Evolutionary conservation across 2,888 invertebrate species (phyloP).

Genomic region (Lycaena phlaeas): DNA sequence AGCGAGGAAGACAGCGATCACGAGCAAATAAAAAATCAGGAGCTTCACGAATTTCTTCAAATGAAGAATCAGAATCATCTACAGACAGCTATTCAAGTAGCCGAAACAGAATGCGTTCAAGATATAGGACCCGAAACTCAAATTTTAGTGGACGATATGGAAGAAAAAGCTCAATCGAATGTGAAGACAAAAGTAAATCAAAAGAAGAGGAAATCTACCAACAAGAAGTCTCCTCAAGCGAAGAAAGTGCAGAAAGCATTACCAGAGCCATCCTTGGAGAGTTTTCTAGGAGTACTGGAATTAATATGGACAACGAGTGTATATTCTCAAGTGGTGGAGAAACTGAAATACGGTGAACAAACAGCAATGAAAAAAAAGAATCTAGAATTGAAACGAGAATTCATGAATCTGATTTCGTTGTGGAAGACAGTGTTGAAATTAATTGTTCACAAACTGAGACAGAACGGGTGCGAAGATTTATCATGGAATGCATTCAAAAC

Average conservation of each 20-base stretch:
- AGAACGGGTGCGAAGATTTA: slow-evolving; percentile 17
- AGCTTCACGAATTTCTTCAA: slow-evolving; percentile 3
- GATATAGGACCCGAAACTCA: neutral
- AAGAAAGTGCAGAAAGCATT: neutral
- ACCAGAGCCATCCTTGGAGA: slow-evolving; percentile 6
- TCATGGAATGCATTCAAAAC: slow-evolving; percentile 23
- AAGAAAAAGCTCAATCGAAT: neutral
- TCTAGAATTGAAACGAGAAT: slow-evolving; percentile 3
- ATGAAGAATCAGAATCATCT: slow-evolving; percentile 9
- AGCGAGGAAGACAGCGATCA: slow-evolving; percentile 1
- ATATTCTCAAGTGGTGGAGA: slow-evolving; percentile 6
- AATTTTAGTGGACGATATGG: neutral
- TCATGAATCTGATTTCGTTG: slow-evolving; percentile 13
- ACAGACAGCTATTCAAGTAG: neutral
- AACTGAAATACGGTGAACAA: slow-evolving; percentile 9
- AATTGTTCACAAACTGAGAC: slow-evolving; percentile 18
- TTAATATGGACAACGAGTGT: slow-evolving; percentile 8
- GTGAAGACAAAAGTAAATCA: neutral
- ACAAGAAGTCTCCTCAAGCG: neutral
- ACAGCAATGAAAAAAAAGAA: slow-evolving; percentile 2
- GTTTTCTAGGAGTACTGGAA: slow-evolving; percentile 10
- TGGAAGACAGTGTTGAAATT: slow-evolving; percentile 16
- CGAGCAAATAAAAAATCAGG: neutral
- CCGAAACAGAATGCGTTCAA: neutral
- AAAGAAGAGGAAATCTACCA: neutral